Conservation (phyloP, 2,113 vertebrate genomes). For the Microcebus lehilahytsara region DNA sequence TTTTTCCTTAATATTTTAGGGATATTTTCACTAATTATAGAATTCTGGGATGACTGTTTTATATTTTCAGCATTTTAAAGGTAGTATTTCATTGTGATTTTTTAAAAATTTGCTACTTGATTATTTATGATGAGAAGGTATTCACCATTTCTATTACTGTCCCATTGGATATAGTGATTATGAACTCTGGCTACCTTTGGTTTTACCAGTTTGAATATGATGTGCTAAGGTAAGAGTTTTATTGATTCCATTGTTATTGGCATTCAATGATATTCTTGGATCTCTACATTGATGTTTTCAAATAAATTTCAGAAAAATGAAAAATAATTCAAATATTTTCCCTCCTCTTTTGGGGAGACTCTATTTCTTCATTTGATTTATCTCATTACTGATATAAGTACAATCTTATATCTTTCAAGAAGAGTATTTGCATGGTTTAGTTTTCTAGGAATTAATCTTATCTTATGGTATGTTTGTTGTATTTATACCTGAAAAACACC, state of each 20-base stretch:
- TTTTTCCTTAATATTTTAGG: neutral
- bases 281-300: neutral
- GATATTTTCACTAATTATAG: neutral
- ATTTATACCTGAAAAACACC: neutral
- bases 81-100: neutral
- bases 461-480: neutral
- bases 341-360: neutral
- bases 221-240: neutral
- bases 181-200: neutral
- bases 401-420: neutral
- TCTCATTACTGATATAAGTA: neutral
- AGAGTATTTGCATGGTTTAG: neutral
- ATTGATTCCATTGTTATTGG: neutral
- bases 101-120: neutral
- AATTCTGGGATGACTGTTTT: neutral
- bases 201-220: neutral
- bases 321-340: neutral
- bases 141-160: neutral
- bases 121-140: neutral
- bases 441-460: neutral
- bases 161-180: neutral
- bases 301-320: neutral
- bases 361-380: neutral
- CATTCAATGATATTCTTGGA: neutral
- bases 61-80: neutral